Evolutionary conservation across 1,140 invertebrate species (phyloP).

Genomic region (Leptinotarsa texana): DNA sequence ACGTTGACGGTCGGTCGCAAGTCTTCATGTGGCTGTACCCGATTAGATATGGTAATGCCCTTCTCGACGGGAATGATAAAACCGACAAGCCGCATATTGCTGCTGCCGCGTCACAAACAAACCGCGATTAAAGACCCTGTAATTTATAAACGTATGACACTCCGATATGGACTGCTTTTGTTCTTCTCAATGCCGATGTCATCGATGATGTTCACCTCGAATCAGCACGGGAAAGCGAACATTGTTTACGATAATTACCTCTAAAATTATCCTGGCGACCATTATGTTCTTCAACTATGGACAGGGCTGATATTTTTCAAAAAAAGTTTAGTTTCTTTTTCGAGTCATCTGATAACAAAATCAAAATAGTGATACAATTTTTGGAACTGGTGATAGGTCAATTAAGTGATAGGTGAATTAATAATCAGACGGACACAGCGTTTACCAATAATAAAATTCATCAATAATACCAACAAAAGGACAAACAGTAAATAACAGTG

Average conservation of each 20-base stretch:
- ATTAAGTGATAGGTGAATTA: no score
- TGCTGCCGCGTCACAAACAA: slow-evolving; percentile 20
- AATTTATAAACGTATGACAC: slow-evolving; percentile 24
- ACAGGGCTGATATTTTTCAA: no score
- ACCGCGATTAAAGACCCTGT: slow-evolving; percentile 21
- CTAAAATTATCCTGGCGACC: no score
- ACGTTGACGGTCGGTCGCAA: neutral
- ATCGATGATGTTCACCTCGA: slow-evolving; percentile 6
- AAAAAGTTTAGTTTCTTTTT: no score
- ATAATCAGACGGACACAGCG: no score
- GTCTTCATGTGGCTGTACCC: slow-evolving; percentile 20
- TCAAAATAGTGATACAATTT: no score
- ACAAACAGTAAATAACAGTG: no score
- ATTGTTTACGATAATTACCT: neutral
- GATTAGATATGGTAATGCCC: slow-evolving; percentile 28
- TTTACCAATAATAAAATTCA: no score
- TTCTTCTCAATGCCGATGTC: slow-evolving; percentile 3
- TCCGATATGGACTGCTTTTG: slow-evolving; percentile 6
- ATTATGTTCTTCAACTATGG: no score
- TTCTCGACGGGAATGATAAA: slow-evolving; percentile 20
- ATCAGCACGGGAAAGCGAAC: neutral
- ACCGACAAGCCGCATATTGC: slow-evolving; percentile 24
- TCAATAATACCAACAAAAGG: no score
- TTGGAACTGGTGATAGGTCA: no score
- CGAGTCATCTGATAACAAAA: no score